These are phyloP conservation scores for Hydra vulgaris DNA, from an alignment of 30 jellyfish, hydroid and myxozoan genomes.

Conservation along the genomic window DNA sequence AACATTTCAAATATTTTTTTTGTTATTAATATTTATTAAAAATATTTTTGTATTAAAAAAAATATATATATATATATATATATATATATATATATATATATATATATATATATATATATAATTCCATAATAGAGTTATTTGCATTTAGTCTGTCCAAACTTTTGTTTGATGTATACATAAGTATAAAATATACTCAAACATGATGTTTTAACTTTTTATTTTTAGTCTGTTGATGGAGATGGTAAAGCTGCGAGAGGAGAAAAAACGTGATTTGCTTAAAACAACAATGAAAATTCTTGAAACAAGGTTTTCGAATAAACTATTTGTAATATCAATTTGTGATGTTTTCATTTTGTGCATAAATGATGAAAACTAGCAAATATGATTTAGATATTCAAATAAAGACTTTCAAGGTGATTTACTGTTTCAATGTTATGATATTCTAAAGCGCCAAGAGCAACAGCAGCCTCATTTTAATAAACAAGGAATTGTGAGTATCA, in stretches of 20 bases:
- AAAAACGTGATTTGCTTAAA: conserved; percentile 45
- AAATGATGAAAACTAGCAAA: not conserved
- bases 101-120: not conserved
- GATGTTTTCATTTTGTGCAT: not conserved
- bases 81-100: no score
- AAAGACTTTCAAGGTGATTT: conserved; percentile 87
- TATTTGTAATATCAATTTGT: not conserved
- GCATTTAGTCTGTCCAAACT: no score
- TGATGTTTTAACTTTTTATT: not conserved
- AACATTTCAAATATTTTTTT: no score
- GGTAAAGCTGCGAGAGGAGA: conserved; percentile 72
- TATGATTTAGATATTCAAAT: conserved; percentile 44
- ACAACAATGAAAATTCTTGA: conserved; percentile 62
- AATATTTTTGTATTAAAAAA: no score
- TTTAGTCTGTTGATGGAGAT: conserved; percentile 72
- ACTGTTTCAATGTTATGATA: conserved; percentile 68
- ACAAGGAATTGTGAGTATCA: not conserved
- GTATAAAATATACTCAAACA: no score
- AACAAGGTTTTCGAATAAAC: conserved; percentile 39
- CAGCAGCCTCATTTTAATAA: conserved; percentile 39
- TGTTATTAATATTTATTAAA: no score
- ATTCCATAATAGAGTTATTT: not conserved
- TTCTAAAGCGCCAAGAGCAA: conserved; percentile 64
- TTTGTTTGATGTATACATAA: no score
- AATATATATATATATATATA: no score